Evolutionary conservation across 64 coral and sea anemone genomes (phyloP), one percentile per base, ranked within the genome.

Genomic region (Dendrophyllia cribrosa): DNA sequence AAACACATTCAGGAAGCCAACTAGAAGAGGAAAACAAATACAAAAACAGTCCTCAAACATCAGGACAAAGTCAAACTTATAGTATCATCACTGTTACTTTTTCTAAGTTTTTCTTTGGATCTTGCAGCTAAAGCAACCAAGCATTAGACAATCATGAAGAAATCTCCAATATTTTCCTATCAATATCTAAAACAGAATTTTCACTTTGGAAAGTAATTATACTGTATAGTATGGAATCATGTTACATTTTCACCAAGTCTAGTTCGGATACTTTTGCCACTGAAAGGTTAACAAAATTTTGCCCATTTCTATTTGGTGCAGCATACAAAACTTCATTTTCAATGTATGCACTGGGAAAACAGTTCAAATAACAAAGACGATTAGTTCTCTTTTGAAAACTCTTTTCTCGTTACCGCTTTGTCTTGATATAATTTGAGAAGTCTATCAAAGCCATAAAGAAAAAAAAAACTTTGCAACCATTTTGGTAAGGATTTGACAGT

Each of bases 401-500:
- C 26, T 70, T 7, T 24, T 70, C 64, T 49, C 44, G 49, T 10
- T 86, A 51, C 83, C 4, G 44, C 83, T 86, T 66, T 86, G 83
- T 86, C 62, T 86, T 70, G 83, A 26, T 19, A 68, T 70, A n/a
- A n/a, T 86, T 86, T 86, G 64, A 86, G 70, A 70, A 23, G 51
- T 68, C 23, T 21, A 43, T 87, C 1, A 26, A 72, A 25, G 4
- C 51, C 51, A 60, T 81, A 3, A 81, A 86, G n/a, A n/a, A 69
- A 51, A 1, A 21, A 4, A 17, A 70, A 7, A n/a, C 34, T 5
- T n/a, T 14, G 25, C 34, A 34, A 70, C 69, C 17, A 51, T 1
- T 1, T 19, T 8, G 50, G 0, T 5, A 79, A 17, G 5, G 3
- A 43, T 58, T 34, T 34, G 34, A 34, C 34, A 34, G 34, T 1